Percentiles rank a stretch among this genome's conserved stretches.
Evolutionary conservation across 2,888 invertebrate species (phyloP).

Genomic region (Linnaemya vulpina): DNA sequence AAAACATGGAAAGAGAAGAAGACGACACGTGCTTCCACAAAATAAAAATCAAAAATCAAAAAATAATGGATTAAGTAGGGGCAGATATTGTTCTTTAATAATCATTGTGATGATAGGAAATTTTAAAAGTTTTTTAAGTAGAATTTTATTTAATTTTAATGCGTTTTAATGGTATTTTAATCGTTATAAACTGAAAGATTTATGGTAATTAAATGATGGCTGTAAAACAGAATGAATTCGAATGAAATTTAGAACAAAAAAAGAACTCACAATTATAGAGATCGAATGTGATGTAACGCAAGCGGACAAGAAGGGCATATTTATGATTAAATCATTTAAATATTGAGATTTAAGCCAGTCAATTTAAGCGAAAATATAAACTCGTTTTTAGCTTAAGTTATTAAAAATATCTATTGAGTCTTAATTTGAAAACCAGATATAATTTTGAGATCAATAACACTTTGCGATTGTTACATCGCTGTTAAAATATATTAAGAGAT

Average conservation of each 20-base stretch:
- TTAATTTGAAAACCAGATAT: too few relatives aligned
- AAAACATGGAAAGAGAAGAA: not conserved
- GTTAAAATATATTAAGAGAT: too few relatives aligned
- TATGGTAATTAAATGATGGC: slow-evolving; percentile 46
- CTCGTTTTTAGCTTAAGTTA: too few relatives aligned
- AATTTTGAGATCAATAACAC: too few relatives aligned
- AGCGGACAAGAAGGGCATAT: not conserved
- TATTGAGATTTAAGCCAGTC: too few relatives aligned
- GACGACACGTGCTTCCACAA: slow-evolving; percentile 57
- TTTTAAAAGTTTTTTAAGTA: slow-evolving; percentile 49
- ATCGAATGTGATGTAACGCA: not conserved
- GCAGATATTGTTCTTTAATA: not conserved
- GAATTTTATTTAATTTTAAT: slow-evolving; percentile 52
- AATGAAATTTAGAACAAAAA: not conserved
- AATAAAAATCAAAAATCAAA: not conserved
- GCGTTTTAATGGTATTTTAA: slow-evolving; percentile 68
- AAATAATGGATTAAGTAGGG: slow-evolving; percentile 12
- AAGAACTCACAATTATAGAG: not conserved
- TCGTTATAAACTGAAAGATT: slow-evolving; percentile 67
- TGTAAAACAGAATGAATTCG: slow-evolving; percentile 19
- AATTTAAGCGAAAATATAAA: too few relatives aligned
- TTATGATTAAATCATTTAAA: too few relatives aligned
- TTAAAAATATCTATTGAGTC: too few relatives aligned
- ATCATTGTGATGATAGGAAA: slow-evolving; percentile 29
- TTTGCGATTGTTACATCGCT: too few relatives aligned